Percentiles rank a stretch among this genome's conserved stretches.
These are phyloP conservation scores for Zele albiditarsus DNA, from an alignment of 2,888 invertebrate species.

Conservation along the genomic window DNA sequence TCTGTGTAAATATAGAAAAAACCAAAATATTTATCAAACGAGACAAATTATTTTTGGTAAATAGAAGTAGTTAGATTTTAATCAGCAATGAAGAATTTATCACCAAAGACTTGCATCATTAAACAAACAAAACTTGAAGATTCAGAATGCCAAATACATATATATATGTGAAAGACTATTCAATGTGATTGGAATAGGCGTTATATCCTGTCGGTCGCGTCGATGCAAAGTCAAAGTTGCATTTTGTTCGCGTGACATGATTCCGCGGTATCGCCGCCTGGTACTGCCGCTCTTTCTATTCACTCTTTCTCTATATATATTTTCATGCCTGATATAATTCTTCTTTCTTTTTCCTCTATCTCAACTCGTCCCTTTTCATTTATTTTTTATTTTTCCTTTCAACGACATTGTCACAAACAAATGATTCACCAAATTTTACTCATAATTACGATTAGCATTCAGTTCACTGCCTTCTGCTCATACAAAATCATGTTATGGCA, in stretches of 20 bases:
- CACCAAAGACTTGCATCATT: neutral
- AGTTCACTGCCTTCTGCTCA: neutral
- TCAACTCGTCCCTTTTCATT: neutral
- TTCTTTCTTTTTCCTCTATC: slow-evolving; percentile 55
- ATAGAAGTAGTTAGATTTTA: neutral
- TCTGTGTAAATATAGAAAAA: neutral
- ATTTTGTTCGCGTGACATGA: slow-evolving; percentile 55
- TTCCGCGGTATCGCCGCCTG: slow-evolving; percentile 74
- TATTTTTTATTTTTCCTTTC: neutral
- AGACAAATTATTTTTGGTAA: neutral
- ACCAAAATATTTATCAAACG: too few relatives aligned
- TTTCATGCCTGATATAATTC: slow-evolving; percentile 64
- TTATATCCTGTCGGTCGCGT: slow-evolving; percentile 25
- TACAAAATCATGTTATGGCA: neutral
- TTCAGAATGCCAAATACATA: neutral
- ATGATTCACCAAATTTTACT: neutral
- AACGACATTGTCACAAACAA: neutral
- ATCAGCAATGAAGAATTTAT: neutral
- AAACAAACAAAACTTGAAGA: neutral
- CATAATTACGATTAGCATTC: too few relatives aligned
- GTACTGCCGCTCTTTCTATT: slow-evolving; percentile 70
- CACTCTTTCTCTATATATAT: slow-evolving; percentile 32
- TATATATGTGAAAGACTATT: slow-evolving; percentile 19
- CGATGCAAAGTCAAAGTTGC: slow-evolving; percentile 40
- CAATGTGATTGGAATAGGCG: neutral